phyloP scores from a whole-genome alignment of 35 echinoderm and acorn worm species.

The Heliocidaris tuberculata region DNA sequence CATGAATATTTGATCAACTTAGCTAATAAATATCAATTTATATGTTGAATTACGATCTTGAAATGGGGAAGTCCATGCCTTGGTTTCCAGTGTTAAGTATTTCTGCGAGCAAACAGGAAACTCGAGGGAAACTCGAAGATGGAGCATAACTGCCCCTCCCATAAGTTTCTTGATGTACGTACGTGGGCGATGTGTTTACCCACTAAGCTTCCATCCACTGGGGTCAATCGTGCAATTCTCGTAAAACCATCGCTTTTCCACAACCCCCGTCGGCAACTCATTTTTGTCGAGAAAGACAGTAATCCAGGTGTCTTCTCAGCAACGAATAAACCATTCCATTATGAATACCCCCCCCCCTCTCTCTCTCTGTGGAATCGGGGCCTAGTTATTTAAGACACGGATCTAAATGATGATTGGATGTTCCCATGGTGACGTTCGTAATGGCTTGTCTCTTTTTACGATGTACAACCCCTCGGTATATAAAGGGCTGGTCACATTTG shows the following conservation, averaged over 20 bases:
- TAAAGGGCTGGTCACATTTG: not conserved
- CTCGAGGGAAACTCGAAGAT: not conserved
- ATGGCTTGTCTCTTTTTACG: not conserved
- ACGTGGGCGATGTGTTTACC: constrained; percentile 14
- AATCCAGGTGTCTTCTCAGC: not conserved
- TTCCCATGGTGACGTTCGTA: not conserved
- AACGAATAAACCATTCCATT: not conserved
- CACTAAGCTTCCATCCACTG: not conserved
- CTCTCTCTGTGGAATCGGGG: not conserved
- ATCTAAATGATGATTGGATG: not conserved
- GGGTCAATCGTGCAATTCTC: constrained; percentile 15
- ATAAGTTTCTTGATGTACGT: not conserved
- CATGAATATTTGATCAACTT: too few relatives aligned
- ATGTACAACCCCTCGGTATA: not conserved
- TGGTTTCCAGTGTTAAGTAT: not conserved
- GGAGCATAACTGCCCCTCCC: not conserved
- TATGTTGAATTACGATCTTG: too few relatives aligned
- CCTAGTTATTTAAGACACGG: not conserved
- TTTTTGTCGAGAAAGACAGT: constrained; percentile 2
- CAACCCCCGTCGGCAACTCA: not conserved
- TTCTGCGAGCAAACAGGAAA: not conserved
- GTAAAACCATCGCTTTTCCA: not conserved
- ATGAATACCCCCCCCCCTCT: not conserved
- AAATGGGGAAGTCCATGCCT: not conserved
- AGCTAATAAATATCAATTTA: too few relatives aligned